phyloP scores from a whole-genome alignment of 2,888 invertebrate species.

The Metellina segmentata region DNA sequence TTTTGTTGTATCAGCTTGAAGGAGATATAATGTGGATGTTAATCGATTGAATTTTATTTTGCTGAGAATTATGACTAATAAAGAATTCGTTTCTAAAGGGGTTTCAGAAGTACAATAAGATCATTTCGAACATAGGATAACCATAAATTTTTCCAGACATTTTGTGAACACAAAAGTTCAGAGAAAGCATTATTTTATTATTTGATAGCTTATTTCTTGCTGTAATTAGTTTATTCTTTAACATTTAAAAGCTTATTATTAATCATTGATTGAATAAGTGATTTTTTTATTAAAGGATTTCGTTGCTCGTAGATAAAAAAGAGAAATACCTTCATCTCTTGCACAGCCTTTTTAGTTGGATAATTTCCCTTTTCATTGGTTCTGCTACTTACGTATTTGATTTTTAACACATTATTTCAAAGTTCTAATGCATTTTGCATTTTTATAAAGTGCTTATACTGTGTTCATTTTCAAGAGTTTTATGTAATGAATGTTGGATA shows the following conservation, averaged over 20 bases:
- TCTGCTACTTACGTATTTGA: conserved; percentile 69
- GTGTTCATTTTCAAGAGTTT: neutral
- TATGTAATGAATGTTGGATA: conserved; percentile 42
- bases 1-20: too few species aligned
- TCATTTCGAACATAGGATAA: too few species aligned
- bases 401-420: conserved; percentile 40
- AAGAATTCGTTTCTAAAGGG: too few species aligned
- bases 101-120: too few species aligned
- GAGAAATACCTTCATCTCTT: conserved; percentile 17
- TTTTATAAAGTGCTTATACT: conserved; percentile 10
- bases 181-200: neutral
- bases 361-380: conserved; percentile 69
- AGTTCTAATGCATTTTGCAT: neutral
- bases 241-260: conserved; percentile 6
- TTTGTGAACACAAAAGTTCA: too few species aligned
- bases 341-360: conserved; percentile 48
- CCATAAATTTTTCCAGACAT: too few species aligned
- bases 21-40: too few species aligned
- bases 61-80: too few species aligned
- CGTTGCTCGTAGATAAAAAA: conserved; percentile 36
- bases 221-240: conserved; percentile 9
- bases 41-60: too few species aligned
- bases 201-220: neutral
- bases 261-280: neutral
- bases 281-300: conserved; percentile 36